phyloP scores from a whole-genome alignment of 1,140 invertebrate species.

The Plectus sambesii region DNA sequence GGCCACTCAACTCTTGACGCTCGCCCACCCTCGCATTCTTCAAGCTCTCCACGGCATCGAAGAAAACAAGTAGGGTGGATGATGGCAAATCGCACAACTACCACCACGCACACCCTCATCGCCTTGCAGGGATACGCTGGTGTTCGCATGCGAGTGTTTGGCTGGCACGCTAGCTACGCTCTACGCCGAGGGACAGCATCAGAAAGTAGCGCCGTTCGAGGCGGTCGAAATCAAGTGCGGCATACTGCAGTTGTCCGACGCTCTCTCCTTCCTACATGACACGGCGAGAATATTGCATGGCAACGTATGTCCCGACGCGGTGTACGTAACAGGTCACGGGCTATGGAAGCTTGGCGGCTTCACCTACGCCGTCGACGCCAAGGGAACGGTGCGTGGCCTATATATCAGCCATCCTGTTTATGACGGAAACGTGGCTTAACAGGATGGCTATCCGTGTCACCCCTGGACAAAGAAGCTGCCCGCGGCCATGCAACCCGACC shows the following conservation, averaged over 20 bases:
- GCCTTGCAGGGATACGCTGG: slow-evolving; percentile 22
- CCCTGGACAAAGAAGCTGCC: slow-evolving; percentile 50
- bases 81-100: not conserved
- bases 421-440: no score
- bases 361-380: slow-evolving; percentile 43
- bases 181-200: slow-evolving; percentile 16
- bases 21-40: slow-evolving; percentile 48
- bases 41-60: slow-evolving; percentile 46
- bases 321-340: slow-evolving; percentile 47
- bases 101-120: not conserved
- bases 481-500: slow-evolving; percentile 49
- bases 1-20: slow-evolving; percentile 40
- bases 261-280: slow-evolving; percentile 47
- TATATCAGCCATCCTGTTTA: slow-evolving; percentile 6
- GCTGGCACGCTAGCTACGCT: slow-evolving; percentile 19
- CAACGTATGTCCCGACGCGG: slow-evolving; percentile 47
- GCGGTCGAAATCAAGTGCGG: slow-evolving; percentile 31
- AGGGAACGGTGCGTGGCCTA: slow-evolving; percentile 20
- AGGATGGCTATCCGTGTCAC: slow-evolving; percentile 46
- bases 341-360: slow-evolving; percentile 49
- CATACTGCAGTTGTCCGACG: slow-evolving; percentile 46
- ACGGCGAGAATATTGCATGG: slow-evolving; percentile 47
- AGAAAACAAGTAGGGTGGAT: slow-evolving; percentile 49
- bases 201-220: no score
- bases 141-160: slow-evolving; percentile 26